Conservation (phyloP, 2,888 invertebrate species). For the Parnassius apollo region DNA sequence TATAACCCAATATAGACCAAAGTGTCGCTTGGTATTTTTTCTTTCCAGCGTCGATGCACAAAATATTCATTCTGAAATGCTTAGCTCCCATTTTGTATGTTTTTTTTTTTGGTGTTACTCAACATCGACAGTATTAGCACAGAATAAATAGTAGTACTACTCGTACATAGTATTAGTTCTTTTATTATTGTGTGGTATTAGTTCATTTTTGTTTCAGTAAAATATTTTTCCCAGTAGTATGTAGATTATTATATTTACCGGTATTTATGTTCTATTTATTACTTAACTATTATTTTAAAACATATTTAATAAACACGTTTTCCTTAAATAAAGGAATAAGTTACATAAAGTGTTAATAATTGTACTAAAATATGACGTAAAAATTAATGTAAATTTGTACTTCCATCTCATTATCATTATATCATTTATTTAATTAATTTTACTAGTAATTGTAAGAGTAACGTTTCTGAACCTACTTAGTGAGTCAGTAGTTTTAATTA, state of each 20-base stretch:
- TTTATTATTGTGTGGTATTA: no score
- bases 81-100: conserved; percentile 47
- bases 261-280: background rate
- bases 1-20: no score
- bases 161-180: no score
- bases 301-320: background rate
- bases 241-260: background rate
- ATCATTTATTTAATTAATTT: conserved; percentile 1
- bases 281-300: background rate
- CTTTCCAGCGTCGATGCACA: no score
- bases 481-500: conserved; percentile 4
- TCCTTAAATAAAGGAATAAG: background rate
- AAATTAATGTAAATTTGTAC: background rate
- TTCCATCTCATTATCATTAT: background rate
- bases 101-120: conserved; percentile 35
- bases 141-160: no score
- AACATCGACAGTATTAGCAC: conserved; percentile 12
- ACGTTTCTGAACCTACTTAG: conserved; percentile 14
- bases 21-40: no score
- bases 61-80: conserved; percentile 36
- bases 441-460: conserved; percentile 11
- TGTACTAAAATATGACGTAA: background rate
- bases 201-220: conserved; percentile 27
- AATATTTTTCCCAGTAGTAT: background rate
- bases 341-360: background rate